These are phyloP conservation scores for Probaryconus sp. DNA, from an alignment of 1,140 invertebrate genomes.

Conservation along the genomic window DNA sequence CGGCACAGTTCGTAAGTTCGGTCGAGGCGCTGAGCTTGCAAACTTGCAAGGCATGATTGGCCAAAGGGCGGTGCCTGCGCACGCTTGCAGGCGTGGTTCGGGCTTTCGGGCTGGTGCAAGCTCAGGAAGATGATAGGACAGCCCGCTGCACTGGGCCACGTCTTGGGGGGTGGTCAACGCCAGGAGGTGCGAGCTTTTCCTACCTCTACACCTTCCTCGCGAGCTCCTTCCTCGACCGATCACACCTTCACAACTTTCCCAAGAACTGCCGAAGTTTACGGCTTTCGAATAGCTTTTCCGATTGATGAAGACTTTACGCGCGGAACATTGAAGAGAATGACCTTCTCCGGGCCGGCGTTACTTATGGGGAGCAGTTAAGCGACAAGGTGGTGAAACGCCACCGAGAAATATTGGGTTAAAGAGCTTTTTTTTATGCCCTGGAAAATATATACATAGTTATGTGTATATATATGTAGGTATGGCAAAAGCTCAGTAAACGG, in stretches of 20 bases:
- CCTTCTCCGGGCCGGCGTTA: conserved; percentile 14
- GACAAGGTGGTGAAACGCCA: too few species aligned
- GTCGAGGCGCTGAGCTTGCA: conserved; percentile 65
- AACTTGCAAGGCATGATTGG: conserved; percentile 71
- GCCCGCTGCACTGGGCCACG: conserved; percentile 63
- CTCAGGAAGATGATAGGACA: conserved; percentile 73
- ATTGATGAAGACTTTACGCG: conserved; percentile 20
- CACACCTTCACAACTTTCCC: conserved; percentile 10
- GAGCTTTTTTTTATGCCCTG: too few species aligned
- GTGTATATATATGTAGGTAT: too few species aligned
- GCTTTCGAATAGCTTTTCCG: conserved; percentile 15
- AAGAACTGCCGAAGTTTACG: background rate
- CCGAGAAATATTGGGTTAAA: too few species aligned
- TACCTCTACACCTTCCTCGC: conserved; percentile 57
- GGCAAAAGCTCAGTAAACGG: too few species aligned
- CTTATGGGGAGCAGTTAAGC: background rate
- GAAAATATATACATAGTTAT: too few species aligned
- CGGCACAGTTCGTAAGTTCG: conserved; percentile 63
- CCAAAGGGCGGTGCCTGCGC: conserved; percentile 74
- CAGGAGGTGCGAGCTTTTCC: conserved; percentile 46
- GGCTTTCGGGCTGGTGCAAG: conserved; percentile 69
- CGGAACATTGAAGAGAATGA: conserved; percentile 18
- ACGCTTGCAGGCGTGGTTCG: conserved; percentile 73
- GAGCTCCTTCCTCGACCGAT: conserved; percentile 20
- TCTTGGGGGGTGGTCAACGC: conserved; percentile 69